These are phyloP conservation scores for Eurois occulta DNA, from an alignment of 2,888 invertebrate genomes.

Conservation along the genomic window DNA sequence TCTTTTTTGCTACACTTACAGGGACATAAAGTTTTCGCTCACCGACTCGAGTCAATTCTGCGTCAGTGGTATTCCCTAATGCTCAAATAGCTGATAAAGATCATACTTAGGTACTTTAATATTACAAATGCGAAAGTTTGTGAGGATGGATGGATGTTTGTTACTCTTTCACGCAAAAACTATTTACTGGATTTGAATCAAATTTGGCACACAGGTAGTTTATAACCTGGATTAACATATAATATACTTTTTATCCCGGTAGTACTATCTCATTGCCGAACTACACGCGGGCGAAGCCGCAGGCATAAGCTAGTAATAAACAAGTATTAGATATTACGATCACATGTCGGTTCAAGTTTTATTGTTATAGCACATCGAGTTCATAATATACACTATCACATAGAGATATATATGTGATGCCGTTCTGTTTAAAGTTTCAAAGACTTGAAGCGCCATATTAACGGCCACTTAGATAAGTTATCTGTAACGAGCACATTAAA, in stretches of 20 bases:
- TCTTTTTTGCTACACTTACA: not conserved
- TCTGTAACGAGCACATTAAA: not conserved
- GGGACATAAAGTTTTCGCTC: not conserved
- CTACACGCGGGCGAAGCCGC: too few relatives aligned
- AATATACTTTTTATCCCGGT: too few relatives aligned
- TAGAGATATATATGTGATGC: not conserved
- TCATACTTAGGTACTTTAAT: too few relatives aligned
- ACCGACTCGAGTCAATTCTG: not conserved
- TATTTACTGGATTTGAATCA: too few relatives aligned
- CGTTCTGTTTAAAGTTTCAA: conserved; percentile 1
- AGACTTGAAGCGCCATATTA: not conserved
- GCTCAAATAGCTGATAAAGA: not conserved
- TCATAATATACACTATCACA: not conserved
- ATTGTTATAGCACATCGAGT: not conserved
- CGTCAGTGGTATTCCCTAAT: not conserved
- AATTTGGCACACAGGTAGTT: too few relatives aligned
- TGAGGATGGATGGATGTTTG: too few relatives aligned
- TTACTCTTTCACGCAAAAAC: too few relatives aligned
- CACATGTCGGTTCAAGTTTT: not conserved
- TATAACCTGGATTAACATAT: too few relatives aligned
- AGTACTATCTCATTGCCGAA: too few relatives aligned
- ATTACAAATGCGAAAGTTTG: not conserved
- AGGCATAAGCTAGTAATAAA: not conserved
- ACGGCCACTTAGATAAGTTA: not conserved
- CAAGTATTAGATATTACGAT: not conserved